Base-by-base conservation (phyloP, 2,888 invertebrate genomes). In the Mellilla xanthometata region DNA sequence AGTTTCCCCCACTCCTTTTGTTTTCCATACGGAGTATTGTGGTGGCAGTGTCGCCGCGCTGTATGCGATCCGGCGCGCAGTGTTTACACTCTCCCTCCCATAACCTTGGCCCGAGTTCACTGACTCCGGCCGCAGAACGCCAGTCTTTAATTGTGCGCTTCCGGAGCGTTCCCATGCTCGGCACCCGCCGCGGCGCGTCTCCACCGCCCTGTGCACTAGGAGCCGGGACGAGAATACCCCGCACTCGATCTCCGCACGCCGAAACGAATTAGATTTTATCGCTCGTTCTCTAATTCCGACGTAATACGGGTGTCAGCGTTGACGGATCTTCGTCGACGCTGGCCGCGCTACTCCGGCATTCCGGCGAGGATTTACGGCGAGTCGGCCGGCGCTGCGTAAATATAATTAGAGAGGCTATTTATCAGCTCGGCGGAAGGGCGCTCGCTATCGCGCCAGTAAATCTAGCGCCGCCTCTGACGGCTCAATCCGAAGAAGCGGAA, bases 391-490 rank as follows among this genome's bases (percentile, higher is more conserved):
- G 79, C 84, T 78, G 82, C 83, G 87, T 89, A 87, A 88, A 87
- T 88, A 88, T 88, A 88, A 88, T 88, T 87, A 88, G 81, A 86
- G 81, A 70, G 78, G 81, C 83, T 78, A 87, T 88, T 85, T 86
- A 85, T 88, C 86, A 86, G 83, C 62, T 64, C 79, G 74, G 76
- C 80, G 85, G 86, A 86, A 84, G 86, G 82, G 84, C 82, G 77
- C 80, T 67, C 71, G 70, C 73, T 81, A 84, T 86, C 84, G 75
- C 70, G 62, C 76, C 75, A 62, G 80, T 88, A 82, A 86, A 87
- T 87, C 86, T 86, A 65, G 53, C 60, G 61, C 65, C 64, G 67
- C 66, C 70, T 71, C 72, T 74, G 86, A 87, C 82, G 80, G 73
- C 82, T 88, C 85, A 87, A 87, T 88, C 81, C 81, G 71, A 69